Evolutionary conservation across 2,113 vertebrate genomes (phyloP), one percentile per base, ranked within the genome.

Genomic region (Atrichornis clamosus): DNA sequence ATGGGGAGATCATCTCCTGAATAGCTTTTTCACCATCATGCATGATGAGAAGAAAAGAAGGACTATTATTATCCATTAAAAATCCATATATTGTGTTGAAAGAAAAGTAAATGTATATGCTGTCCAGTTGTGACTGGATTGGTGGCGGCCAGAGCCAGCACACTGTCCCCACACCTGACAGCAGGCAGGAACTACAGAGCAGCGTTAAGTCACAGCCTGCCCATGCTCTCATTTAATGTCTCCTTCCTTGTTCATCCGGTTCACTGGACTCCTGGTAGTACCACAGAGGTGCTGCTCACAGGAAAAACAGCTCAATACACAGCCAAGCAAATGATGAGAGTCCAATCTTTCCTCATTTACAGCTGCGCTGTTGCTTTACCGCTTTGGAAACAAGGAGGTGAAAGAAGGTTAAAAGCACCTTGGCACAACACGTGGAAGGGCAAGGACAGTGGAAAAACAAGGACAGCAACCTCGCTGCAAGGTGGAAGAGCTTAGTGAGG

Each of bases 251-350:
- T 24, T 58, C 42, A 3, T 42, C 32, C n/a, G 24, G 7, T 4
- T 47, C 41, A 19, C 35, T 6, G 15, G 33, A 17, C 18, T 26
- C 39, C 30, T 37, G 22, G 32, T 5, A 33, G 47, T 13, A 49
- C 55, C 58, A 37, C 65, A 70, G 17, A 50, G 30, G 12, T 47
- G 35, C 44, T 86, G 15, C 10, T 76, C 47, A 33, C 44, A 67
- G 52, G 20, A 55, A n/a, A 83, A 90, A 1, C 52, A 77, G 32
- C 56, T 62, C 15, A 14, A 67, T 22, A 41, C 1, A 49, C 23
- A 81, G 37, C 37, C 0, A 0, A 74, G 37, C 21, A 65, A 81
- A 84, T 47, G 0, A 41, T 7, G 5, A 76, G 28, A 16, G 50
- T 65, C 13, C 6, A 27, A 1, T 42, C 49, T 65, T 78, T 24